Conservation (phyloP, 2,113 vertebrate genomes). For the Polypterus bichir region DNA sequence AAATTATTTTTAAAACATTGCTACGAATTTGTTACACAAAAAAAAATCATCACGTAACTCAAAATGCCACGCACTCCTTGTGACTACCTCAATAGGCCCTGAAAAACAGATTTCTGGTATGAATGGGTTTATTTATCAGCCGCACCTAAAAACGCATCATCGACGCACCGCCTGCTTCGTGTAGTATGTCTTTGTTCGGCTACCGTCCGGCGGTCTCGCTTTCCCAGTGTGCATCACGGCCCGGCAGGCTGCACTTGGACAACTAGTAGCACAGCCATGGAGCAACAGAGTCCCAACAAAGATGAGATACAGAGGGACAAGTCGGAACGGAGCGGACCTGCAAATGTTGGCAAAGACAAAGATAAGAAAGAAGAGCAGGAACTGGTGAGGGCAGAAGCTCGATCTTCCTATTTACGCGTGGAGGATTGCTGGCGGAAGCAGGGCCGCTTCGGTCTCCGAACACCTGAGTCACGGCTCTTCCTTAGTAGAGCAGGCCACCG, state of each 20-base stretch:
- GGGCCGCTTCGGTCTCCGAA: constrained; percentile 20
- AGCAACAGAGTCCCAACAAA: constrained; percentile 30
- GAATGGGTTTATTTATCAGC: too few species aligned
- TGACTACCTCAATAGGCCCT: too few species aligned
- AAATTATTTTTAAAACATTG: too few species aligned
- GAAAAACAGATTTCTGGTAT: too few species aligned
- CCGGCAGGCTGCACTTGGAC: too few species aligned
- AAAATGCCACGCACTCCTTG: too few species aligned
- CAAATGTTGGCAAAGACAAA: constrained; percentile 48
- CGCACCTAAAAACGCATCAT: too few species aligned
- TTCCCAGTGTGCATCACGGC: not conserved
- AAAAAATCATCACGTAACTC: too few species aligned
- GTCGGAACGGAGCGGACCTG: constrained; percentile 39
- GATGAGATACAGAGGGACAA: constrained; percentile 49
- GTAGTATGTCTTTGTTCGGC: too few species aligned
- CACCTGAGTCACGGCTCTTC: constrained; percentile 56
- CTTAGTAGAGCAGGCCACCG: constrained; percentile 29
- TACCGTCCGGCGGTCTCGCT: not conserved
- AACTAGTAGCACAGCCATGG: too few species aligned
- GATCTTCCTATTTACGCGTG: constrained; percentile 9
- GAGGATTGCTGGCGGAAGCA: not conserved
- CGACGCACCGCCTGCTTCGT: too few species aligned
- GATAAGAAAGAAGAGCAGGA: constrained; percentile 52
- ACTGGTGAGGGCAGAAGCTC: constrained; percentile 29
- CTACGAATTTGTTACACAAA: too few species aligned